Conservation (phyloP, 2,888 invertebrate genomes). For the Sinopyrophorus schimmeli region DNA sequence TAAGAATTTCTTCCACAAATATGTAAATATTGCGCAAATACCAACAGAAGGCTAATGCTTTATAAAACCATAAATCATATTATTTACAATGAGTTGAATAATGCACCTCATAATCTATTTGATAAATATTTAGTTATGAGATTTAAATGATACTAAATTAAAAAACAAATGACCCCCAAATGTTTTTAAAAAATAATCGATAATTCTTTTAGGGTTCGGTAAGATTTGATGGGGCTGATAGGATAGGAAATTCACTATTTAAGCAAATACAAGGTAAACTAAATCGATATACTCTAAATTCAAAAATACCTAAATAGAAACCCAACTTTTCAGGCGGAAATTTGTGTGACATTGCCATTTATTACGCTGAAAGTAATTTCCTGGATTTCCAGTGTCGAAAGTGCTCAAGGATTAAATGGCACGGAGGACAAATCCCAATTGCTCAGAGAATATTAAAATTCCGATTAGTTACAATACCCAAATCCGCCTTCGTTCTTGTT, state of each 20-base stretch:
- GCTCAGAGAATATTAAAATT: conserved; percentile 76
- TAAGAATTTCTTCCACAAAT: no score
- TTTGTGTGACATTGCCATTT: conserved; percentile 73
- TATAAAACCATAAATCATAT: no score
- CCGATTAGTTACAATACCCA: conserved; percentile 76
- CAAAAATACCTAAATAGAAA: conserved; percentile 19
- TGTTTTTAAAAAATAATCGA: no score
- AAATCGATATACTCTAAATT: not conserved
- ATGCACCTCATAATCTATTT: no score
- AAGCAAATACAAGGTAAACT: conserved; percentile 82
- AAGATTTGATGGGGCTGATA: conserved; percentile 85
- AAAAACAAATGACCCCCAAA: no score
- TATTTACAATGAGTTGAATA: no score
- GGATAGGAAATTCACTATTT: conserved; percentile 84
- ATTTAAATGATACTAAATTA: no score
- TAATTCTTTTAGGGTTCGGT: conserved; percentile 83
- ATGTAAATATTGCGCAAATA: no score
- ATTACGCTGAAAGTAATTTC: conserved; percentile 63
- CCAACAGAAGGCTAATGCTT: no score
- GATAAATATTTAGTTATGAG: no score
- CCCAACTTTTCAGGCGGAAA: conserved; percentile 63
- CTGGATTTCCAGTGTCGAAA: conserved; percentile 71
- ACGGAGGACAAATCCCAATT: conserved; percentile 78
- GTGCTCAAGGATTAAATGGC: conserved; percentile 71
- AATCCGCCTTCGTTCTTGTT: conserved; percentile 73